Evolutionary conservation across 1,140 invertebrate genomes (phyloP), one percentile per base, ranked within the genome.

Genomic region (Aphidius ervi): DNA sequence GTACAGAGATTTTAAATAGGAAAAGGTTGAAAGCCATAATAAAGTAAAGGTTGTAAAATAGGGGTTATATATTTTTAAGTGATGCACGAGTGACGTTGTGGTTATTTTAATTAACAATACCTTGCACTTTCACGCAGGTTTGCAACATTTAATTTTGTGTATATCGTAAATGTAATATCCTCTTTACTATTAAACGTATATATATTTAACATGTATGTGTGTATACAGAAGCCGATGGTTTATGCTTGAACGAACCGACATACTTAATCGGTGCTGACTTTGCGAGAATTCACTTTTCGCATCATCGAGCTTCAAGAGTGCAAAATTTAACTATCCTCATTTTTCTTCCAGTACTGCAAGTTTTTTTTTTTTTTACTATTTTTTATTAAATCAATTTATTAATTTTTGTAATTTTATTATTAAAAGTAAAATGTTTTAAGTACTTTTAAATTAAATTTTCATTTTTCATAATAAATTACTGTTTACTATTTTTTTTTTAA

Each of bases 41-140:
- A 70, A 72, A 72, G 64, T 67, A 64, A 66, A 63, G 59, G 61
- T 55, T 49, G 60, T 57, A 52, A 58, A 63, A 3, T 31, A 31
- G 2, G 2, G 2, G 2, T 31, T 31, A 31, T 31, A 31, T 31
- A 31, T 31, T 31, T 31, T 31, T 31, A 31, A 31, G 63, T 72
- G 68, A 69, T 65, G 16, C 16, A 16, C 16, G 16, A 16, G 16
- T 16, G 16, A 16, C 16, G 67, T 53, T 69, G 67, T 65, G 67
- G 70, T 69, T 70, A 70, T 70, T 70, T 70, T 70, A 72, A 70
- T 72, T 70, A 72, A 72, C 68, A 69, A 65, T 62, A 59, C 48
- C 48, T 52, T 59, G 6, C 23, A 31, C 23, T 31, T 31, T 31
- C 23, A 31, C 23, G 23, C 23, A 31, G 4, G 4, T 31, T 31